Base-by-base conservation (phyloP, 1,140 invertebrate genomes). In the Ips typographus region DNA sequence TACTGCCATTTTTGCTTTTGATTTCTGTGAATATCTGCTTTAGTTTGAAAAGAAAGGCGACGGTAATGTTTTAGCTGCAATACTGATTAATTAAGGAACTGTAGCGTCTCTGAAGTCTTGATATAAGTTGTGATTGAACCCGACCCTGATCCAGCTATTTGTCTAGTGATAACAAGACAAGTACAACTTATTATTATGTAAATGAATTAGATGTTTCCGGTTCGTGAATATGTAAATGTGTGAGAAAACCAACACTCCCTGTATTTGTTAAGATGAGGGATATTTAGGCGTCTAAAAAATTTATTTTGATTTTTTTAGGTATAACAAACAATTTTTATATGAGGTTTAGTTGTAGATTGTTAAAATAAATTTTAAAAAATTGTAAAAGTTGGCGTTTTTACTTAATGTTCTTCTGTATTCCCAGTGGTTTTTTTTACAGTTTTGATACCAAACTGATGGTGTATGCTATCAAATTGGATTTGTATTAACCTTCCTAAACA, bases 341-440 rank as follows among this genome's bases (percentile, higher is more conserved):
- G 64, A 49, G 58, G n/a, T 57, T 57, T 66, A 66, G 64, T 57
- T 66, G 64, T 66, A 66, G 64, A 57, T 66, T 66, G 40, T 66
- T 66, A 47, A 58, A 66, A 66, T 44, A 57, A 58, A 66, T 41
- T 8, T 40, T 40, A 8, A 59, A 59, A 40, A 59, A 41, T 40
- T 43, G 22, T 22, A 22, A 22, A 0, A 22, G 0, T 22, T 22
- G 22, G 22, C 22, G 22, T 22, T 22, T 22, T 22, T 22, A 22
- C 0, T 22, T 22, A 22, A 22, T 22, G 22, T 22, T 22, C 22
- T 22, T 22, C 22, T 22, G 22, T 22, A 22, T 22, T 22, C 22
- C 22, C 22, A 22, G 22, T 22, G 22, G 22, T 22, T 22, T 22
- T 22, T 22, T 22, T 22, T 22, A 22, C 22, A 22, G 22, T 22